These are phyloP conservation scores for Ophion slaviceki DNA, from an alignment of 2,888 invertebrate genomes.

Conservation along the genomic window DNA sequence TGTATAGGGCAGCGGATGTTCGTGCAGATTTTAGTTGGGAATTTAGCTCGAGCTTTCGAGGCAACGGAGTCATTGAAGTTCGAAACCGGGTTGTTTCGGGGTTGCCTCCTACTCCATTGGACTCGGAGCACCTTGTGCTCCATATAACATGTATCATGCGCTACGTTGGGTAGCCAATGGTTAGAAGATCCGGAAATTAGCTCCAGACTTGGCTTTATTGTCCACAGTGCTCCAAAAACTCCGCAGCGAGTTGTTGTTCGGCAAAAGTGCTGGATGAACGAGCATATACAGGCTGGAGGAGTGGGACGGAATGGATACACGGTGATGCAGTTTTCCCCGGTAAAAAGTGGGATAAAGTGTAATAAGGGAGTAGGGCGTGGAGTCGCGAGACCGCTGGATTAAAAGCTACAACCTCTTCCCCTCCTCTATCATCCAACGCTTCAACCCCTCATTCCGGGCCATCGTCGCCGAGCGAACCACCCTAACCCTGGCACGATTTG, in stretches of 20 bases:
- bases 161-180: conserved; percentile 12
- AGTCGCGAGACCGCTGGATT: conserved; percentile 71
- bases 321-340: conserved; percentile 61
- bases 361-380: conserved; percentile 55
- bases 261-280: conserved; percentile 21
- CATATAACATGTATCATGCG: conserved; percentile 2
- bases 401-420: conserved; percentile 70
- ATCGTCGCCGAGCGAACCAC: conserved; percentile 57
- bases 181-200: conserved; percentile 46
- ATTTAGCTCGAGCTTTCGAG: conserved; percentile 6
- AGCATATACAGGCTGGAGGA: conserved; percentile 24
- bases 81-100: conserved; percentile 46
- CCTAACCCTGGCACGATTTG: conserved; percentile 65
- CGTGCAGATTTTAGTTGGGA: conserved; percentile 24
- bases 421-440: conserved; percentile 41
- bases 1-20: neutral
- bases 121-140: conserved; percentile 9
- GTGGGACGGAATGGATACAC: conserved; percentile 62
- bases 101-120: conserved; percentile 32
- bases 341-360: conserved; percentile 41
- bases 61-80: conserved; percentile 45
- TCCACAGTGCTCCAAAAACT: conserved; percentile 6
- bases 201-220: conserved; percentile 30
- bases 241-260: neutral
- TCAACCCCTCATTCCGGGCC: conserved; percentile 42